Base-by-base conservation (phyloP, 2,113 vertebrate genomes). In the Crotalus tigris region DNA sequence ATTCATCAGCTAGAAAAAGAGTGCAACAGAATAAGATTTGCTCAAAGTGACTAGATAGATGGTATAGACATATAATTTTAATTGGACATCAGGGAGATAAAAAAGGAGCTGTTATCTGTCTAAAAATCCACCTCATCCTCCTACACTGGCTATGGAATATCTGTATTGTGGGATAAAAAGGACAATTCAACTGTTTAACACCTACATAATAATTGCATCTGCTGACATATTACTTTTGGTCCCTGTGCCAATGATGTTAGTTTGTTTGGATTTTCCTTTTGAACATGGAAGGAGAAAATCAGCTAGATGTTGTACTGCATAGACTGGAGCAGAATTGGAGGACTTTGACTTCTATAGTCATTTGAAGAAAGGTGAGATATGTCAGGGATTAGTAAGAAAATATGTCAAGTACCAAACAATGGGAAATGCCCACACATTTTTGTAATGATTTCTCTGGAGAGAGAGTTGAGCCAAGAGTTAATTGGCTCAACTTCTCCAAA, bases 61-160 rank as follows among this genome's bases (percentile, higher is more conserved):
- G 89, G 87, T 7, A 29, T 44, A 1, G 19, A 26, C 11, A 17
- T 49, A 49, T 44, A 58, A 3, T 5, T 93, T 5, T 91, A 46
- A 92, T 91, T 92, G 93, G 54, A 93, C 39, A n/a, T 2, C 17
- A 54, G 2, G 33, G 58, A 17, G 93, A 85, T 90, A 33, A 94
- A 92, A 24, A 46, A 17, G 6, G 2, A 54, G 24, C 91, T 94
- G 92, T 54, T 39, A 53, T 19, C 12, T 26, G 55, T 6, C 23
- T 93, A 92, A 58, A 92, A 93, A 81, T 21, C 75, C 46, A n/a
- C n/a, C 19, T 33, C 26, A 89, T 29, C 0, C 0, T 6, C 29
- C 91, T 64, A 44, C 75, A 44, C 19, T 81, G 1, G 6, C 69
- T 81, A 59, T 12, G 85, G 86, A 21, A 94, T 24, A 13, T 24